A percentile compares a stretch with the other conserved stretches of the same genome.
Evolutionary conservation across 2,888 invertebrate species (phyloP).

Genomic region (Mythimna ferrago): DNA sequence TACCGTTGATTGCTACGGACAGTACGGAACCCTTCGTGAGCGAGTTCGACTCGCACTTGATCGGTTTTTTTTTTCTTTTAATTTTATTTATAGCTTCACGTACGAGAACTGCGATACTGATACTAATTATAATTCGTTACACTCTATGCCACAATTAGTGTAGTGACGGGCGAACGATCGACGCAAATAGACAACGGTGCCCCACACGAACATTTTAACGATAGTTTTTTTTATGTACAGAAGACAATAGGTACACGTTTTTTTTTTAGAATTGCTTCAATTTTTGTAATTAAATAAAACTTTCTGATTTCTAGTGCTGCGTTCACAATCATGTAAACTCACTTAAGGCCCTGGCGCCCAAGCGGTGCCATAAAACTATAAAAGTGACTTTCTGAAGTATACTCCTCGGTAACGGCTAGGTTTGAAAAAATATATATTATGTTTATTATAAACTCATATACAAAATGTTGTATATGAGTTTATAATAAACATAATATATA

Average conservation of each 20-base stretch:
- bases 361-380: too few relatives aligned
- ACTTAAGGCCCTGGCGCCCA: too few relatives aligned
- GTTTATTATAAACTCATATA: too few relatives aligned
- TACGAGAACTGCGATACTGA: slow-evolving; percentile 29
- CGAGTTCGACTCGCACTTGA: too few relatives aligned
- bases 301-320: not conserved
- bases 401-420: too few relatives aligned
- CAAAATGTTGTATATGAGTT: too few relatives aligned
- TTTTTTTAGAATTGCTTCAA: not conserved
- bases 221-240: slow-evolving; percentile 14
- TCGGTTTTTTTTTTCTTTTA: slow-evolving; percentile 19
- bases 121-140: slow-evolving; percentile 57
- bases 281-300: not conserved
- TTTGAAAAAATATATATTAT: too few relatives aligned
- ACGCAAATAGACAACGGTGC: slow-evolving; percentile 43
- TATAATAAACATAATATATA: too few relatives aligned
- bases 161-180: slow-evolving; percentile 29
- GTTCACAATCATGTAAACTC: too few relatives aligned
- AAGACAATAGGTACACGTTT: slow-evolving; percentile 1
- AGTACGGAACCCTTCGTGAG: too few relatives aligned
- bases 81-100: slow-evolving; percentile 48
- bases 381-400: too few relatives aligned
- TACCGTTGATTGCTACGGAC: too few relatives aligned
- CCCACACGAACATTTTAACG: slow-evolving; percentile 25
- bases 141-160: slow-evolving; percentile 42